Percentiles rank a stretch among this genome's conserved stretches.
Conservation (phyloP, 2,888 invertebrate genomes). For the Cynaeus angustus region DNA sequence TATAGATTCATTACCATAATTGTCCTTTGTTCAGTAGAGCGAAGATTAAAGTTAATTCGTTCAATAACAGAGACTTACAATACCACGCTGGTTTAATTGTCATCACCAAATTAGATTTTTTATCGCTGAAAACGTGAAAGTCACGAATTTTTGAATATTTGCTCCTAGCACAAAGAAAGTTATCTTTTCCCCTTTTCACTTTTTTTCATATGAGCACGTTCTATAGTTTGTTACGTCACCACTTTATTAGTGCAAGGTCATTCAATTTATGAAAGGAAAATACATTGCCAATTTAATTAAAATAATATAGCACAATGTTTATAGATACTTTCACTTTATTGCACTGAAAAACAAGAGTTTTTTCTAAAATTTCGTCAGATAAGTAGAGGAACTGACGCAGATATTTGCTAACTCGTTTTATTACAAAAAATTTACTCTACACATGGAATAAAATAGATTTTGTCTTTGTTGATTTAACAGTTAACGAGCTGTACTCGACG, state of each 20-base stretch:
- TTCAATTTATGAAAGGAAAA: conserved; percentile 38
- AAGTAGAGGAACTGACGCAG: background rate
- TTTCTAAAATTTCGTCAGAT: background rate
- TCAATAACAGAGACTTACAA: conserved; percentile 12
- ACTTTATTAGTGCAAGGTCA: conserved; percentile 39
- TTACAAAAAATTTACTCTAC: too few species aligned
- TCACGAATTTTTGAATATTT: conserved; percentile 3
- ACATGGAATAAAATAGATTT: too few species aligned
- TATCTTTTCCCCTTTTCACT: conserved; percentile 18
- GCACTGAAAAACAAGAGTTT: background rate
- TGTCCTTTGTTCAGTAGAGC: conserved; percentile 31
- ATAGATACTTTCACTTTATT: conserved; percentile 4
- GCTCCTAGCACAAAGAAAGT: conserved; percentile 21
- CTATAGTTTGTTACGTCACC: conserved; percentile 11
- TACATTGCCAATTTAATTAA: conserved; percentile 34
- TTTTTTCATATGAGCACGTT: conserved; percentile 10
- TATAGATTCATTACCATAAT: conserved; percentile 10
- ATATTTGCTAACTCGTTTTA: too few species aligned
- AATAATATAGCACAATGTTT: conserved; percentile 16
- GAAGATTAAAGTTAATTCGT: conserved; percentile 20
- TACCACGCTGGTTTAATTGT: conserved; percentile 6
- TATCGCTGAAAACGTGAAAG: conserved; percentile 30
- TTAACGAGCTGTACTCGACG: conserved; percentile 2
- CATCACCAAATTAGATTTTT: conserved; percentile 14
- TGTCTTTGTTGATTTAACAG: background rate